These are phyloP conservation scores for Anthonomus grandis DNA, from an alignment of 1,140 invertebrate genomes.

Conservation along the genomic window DNA sequence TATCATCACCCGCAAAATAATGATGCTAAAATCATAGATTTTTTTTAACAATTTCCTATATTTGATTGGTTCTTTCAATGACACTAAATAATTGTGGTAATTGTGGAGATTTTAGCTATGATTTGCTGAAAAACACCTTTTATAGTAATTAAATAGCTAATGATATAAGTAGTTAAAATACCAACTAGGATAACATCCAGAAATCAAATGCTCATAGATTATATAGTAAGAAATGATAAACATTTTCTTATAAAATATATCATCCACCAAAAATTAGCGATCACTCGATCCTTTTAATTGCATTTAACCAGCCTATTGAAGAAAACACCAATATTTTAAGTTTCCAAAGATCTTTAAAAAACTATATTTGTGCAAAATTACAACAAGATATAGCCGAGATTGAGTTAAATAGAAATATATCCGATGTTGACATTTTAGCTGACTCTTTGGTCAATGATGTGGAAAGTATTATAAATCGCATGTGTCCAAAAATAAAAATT, in stretches of 20 bases:
- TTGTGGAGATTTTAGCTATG: too few relatives aligned
- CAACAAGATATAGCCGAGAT: neutral
- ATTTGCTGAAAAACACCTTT: neutral
- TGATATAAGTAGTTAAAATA: neutral
- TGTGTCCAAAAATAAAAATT: neutral
- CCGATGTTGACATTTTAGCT: neutral
- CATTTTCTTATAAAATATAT: neutral
- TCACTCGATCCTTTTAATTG: neutral
- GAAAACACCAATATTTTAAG: neutral
- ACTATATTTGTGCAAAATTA: neutral
- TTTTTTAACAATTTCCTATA: too few relatives aligned
- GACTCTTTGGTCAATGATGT: neutral
- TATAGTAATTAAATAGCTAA: neutral
- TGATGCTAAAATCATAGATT: too few relatives aligned
- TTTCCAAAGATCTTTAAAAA: neutral
- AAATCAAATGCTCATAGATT: neutral
- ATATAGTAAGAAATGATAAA: neutral
- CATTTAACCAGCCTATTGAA: neutral
- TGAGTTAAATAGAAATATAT: neutral
- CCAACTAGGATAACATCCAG: neutral
- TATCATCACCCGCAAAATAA: too few relatives aligned
- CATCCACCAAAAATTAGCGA: neutral
- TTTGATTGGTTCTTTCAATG: too few relatives aligned
- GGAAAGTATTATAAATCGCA: slow-evolving; percentile 2
- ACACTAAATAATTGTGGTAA: too few relatives aligned